Evolutionary conservation across 2,797 vertebrate genomes (phyloP).

Genomic region (Botia kubotai): DNA sequence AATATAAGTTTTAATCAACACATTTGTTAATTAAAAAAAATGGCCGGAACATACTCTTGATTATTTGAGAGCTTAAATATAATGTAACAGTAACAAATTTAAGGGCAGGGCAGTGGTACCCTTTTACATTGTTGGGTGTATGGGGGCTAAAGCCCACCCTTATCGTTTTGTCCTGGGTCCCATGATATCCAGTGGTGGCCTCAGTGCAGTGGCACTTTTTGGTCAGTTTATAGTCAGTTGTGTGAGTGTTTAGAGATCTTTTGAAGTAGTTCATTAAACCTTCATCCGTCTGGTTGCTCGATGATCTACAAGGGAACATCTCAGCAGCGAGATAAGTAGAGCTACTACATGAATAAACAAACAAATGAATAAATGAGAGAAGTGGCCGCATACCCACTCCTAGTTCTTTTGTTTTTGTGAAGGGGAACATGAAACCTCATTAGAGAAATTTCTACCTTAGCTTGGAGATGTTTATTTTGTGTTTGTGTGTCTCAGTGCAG

Average conservation of each 20-base stretch:
- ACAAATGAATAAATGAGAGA: constrained; percentile 73
- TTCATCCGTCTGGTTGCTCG: constrained; percentile 77
- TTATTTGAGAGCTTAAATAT: no score
- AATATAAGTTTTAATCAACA: no score
- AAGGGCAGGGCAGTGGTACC: no score
- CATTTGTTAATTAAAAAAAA: no score
- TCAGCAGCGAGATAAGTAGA: constrained; percentile 67
- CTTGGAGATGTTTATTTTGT: constrained; percentile 23
- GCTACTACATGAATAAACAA: constrained; percentile 71
- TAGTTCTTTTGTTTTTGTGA: constrained; percentile 69
- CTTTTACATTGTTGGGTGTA: no score
- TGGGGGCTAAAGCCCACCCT: no score
- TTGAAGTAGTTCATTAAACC: constrained; percentile 80
- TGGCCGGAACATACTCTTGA: no score
- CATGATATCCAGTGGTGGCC: no score
- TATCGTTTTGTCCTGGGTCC: no score
- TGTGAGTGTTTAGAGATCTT: constrained; percentile 53
- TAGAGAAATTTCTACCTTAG: constrained; percentile 63
- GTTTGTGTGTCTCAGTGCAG: not conserved
- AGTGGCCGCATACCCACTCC: constrained; percentile 66
- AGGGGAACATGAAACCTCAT: constrained; percentile 67
- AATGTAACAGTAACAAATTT: no score
- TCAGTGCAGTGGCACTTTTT: not conserved
- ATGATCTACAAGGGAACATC: constrained; percentile 72
- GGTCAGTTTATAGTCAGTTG: not conserved